Percentiles rank a stretch among this genome's conserved stretches.
Evolutionary conservation across 2,888 invertebrate species (phyloP).

Genomic region (Nemotelus nigrinus): DNA sequence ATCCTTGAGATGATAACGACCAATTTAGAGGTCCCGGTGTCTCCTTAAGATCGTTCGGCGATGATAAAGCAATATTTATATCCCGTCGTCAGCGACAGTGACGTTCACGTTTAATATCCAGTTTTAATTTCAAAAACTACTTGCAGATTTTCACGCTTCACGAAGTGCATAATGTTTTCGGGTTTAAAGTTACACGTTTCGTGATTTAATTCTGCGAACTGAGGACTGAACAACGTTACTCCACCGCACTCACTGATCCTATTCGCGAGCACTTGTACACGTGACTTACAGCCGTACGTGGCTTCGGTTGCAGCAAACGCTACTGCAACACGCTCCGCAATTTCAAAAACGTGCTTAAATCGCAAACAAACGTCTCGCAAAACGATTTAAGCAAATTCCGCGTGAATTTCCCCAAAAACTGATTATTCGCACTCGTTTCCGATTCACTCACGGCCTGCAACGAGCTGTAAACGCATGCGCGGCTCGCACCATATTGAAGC

Average conservation of each 20-base stretch:
- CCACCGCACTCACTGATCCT: slow-evolving; percentile 14
- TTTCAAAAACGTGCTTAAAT: neutral
- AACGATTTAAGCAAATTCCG: slow-evolving; percentile 18
- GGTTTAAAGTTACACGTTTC: neutral
- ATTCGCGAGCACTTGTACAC: neutral
- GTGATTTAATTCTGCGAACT: neutral
- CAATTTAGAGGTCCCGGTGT: slow-evolving; percentile 55
- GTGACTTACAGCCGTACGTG: neutral
- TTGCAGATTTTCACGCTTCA: slow-evolving; percentile 29
- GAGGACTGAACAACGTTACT: neutral
- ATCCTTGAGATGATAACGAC: slow-evolving; percentile 53
- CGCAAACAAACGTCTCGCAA: neutral
- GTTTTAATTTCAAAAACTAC: neutral
- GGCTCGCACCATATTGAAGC: slow-evolving; percentile 46
- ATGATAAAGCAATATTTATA: slow-evolving; percentile 52
- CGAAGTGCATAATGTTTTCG: neutral
- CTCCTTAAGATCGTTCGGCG: slow-evolving; percentile 52
- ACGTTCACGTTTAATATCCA: neutral
- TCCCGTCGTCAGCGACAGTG: neutral
- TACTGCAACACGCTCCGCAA: neutral
- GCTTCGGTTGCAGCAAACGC: neutral
- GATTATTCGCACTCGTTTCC: slow-evolving; percentile 38
- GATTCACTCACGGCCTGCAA: slow-evolving; percentile 24
- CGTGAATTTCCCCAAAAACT: slow-evolving; percentile 23
- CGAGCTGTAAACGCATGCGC: slow-evolving; percentile 49